phyloP scores from a whole-genome alignment of 2,888 invertebrate species.

The Drosophila monieri region DNA sequence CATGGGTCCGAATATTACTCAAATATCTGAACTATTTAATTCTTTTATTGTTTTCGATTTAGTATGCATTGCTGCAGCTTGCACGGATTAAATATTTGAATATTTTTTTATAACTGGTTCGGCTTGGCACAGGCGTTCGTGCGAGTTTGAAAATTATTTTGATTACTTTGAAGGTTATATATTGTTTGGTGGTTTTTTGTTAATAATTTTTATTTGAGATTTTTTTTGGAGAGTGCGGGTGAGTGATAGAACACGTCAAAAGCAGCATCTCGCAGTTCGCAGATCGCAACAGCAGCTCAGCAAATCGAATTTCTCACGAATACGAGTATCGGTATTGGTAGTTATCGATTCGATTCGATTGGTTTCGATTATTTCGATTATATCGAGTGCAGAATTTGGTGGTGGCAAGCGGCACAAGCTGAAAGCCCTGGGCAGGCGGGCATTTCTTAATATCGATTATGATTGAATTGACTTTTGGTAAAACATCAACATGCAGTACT shows the following conservation, averaged over 20 bases:
- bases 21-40: slow-evolving; percentile 30
- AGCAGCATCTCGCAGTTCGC: slow-evolving; percentile 60
- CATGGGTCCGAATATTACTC: slow-evolving; percentile 43
- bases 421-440: slow-evolving; percentile 56
- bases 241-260: slow-evolving; percentile 57
- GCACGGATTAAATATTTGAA: slow-evolving; percentile 23
- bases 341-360: slow-evolving; percentile 58
- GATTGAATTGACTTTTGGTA: slow-evolving; percentile 45
- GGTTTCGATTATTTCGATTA: slow-evolving; percentile 39
- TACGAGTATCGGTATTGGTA: slow-evolving; percentile 30
- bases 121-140: slow-evolving; percentile 74
- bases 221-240: slow-evolving; percentile 30
- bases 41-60: slow-evolving; percentile 12
- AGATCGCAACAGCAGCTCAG: slow-evolving; percentile 18
- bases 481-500: slow-evolving; percentile 80
- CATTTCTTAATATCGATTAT: slow-evolving; percentile 29
- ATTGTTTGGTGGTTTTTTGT: slow-evolving; percentile 33
- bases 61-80: slow-evolving; percentile 28
- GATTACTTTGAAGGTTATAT: slow-evolving; percentile 24
- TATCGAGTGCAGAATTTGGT: slow-evolving; percentile 51
- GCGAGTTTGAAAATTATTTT: slow-evolving; percentile 42
- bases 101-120: slow-evolving; percentile 35
- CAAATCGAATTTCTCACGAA: slow-evolving; percentile 36
- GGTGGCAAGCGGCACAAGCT: slow-evolving; percentile 78
- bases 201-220: slow-evolving; percentile 19